phyloP scores from a whole-genome alignment of 2,888 invertebrate genomes.

The Agonopterix heracliana region DNA sequence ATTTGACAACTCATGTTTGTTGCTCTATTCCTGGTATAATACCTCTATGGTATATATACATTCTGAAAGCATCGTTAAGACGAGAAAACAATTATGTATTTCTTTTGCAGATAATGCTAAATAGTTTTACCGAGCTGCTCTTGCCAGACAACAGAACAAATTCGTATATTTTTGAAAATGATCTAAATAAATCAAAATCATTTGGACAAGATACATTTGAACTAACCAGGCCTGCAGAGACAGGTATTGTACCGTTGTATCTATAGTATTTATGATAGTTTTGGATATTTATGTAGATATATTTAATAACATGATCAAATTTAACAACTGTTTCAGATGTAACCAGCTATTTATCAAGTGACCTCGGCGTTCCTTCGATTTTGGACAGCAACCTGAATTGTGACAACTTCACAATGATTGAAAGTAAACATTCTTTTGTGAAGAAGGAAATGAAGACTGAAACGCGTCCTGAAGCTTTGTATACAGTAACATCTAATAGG shows the following conservation, averaged over 20 bases:
- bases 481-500: slow-evolving; percentile 59
- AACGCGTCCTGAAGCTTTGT: slow-evolving; percentile 43
- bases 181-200: slow-evolving; percentile 31
- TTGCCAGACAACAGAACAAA: slow-evolving; percentile 38
- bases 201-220: slow-evolving; percentile 37
- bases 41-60: too few relatives aligned
- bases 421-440: slow-evolving; percentile 42
- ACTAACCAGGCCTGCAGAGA: slow-evolving; percentile 27
- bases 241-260: slow-evolving; percentile 30
- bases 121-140: slow-evolving; percentile 46
- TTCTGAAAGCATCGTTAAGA: too few relatives aligned
- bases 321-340: slow-evolving; percentile 30
- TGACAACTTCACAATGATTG: slow-evolving; percentile 51
- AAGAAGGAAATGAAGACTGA: slow-evolving; percentile 53
- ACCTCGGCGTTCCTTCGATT: slow-evolving; percentile 34
- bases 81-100: neutral
- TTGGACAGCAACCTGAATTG: slow-evolving; percentile 35
- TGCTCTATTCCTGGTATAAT: too few relatives aligned
- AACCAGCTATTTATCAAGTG: slow-evolving; percentile 28
- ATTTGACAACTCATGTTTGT: too few relatives aligned
- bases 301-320: too few relatives aligned
- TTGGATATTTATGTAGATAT: neutral
- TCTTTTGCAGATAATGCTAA: slow-evolving; percentile 40
- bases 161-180: slow-evolving; percentile 38
- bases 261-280: neutral